phyloP scores from a whole-genome alignment of 2,797 vertebrate genomes.

The Enteromius trimaculatus region DNA sequence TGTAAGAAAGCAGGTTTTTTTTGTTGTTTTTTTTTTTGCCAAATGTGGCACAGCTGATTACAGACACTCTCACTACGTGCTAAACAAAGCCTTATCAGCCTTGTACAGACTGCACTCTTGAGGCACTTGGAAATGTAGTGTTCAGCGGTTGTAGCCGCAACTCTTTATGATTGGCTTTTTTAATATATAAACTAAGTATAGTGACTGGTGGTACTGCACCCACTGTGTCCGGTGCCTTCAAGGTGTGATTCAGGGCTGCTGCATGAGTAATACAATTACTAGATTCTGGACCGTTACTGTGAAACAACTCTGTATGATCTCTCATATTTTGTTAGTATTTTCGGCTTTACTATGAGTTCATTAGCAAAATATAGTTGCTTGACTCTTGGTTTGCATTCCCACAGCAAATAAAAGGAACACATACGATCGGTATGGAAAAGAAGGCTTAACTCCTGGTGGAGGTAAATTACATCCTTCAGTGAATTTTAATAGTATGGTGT shows the following conservation, averaged over 20 bases:
- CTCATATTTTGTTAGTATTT: background rate
- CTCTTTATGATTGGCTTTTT: background rate
- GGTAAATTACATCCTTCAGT: constrained; percentile 64
- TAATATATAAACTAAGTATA: too few relatives aligned
- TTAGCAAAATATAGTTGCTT: background rate
- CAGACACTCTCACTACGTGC: background rate
- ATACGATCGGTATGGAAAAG: constrained; percentile 93
- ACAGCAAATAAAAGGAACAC: constrained; percentile 87
- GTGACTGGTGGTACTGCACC: background rate
- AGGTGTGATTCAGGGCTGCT: constrained; percentile 2
- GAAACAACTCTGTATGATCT: background rate
- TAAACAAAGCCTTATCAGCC: constrained; percentile 4
- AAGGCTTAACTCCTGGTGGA: constrained; percentile 83
- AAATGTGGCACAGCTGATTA: background rate
- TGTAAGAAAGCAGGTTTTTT: background rate
- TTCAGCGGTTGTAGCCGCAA: background rate
- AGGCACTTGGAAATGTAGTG: constrained; percentile 1
- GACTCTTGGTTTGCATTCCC: constrained; percentile 27
- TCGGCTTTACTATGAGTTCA: background rate
- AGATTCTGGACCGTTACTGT: background rate
- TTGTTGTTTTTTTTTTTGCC: background rate
- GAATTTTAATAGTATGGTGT: background rate
- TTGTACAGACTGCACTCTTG: background rate
- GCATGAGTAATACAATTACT: background rate
- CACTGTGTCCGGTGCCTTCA: background rate